phyloP scores from a whole-genome alignment of 1,140 invertebrate genomes.

The Harlomillsia oculata region DNA sequence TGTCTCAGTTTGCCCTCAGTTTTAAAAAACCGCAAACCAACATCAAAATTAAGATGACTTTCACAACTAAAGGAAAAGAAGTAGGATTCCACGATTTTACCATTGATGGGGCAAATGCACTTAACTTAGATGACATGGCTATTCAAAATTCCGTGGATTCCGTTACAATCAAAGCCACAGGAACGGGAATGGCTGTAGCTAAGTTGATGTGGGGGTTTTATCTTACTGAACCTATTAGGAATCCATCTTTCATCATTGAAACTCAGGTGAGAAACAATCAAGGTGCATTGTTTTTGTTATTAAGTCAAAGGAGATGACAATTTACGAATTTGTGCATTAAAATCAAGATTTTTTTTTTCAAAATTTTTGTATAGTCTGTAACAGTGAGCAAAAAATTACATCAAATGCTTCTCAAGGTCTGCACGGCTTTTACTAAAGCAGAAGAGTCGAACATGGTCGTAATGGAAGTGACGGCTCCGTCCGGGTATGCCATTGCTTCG shows the following conservation, averaged over 20 bases:
- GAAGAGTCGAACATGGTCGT: background rate
- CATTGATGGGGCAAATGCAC: no score
- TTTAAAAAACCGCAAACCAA: background rate
- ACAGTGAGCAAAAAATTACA: background rate
- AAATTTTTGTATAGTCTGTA: background rate
- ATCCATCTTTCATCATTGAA: background rate
- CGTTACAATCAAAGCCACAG: no score
- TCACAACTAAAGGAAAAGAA: no score
- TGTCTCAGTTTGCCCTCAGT: slow-evolving; percentile 52
- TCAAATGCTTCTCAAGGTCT: background rate
- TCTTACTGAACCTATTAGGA: background rate
- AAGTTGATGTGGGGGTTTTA: background rate
- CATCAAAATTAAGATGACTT: no score
- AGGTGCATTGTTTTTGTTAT: no score
- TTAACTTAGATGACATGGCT: no score
- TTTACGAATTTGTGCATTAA: no score
- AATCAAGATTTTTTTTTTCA: background rate
- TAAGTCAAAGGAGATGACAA: no score
- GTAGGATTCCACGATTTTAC: no score
- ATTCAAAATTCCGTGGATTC: no score
- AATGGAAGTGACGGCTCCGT: background rate
- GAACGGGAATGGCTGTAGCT: background rate
- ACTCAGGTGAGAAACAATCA: background rate
- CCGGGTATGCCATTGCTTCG: background rate
- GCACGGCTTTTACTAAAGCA: background rate